Evolutionary conservation across 2,888 invertebrate species (phyloP).

Genomic region (Athetis lepigone): DNA sequence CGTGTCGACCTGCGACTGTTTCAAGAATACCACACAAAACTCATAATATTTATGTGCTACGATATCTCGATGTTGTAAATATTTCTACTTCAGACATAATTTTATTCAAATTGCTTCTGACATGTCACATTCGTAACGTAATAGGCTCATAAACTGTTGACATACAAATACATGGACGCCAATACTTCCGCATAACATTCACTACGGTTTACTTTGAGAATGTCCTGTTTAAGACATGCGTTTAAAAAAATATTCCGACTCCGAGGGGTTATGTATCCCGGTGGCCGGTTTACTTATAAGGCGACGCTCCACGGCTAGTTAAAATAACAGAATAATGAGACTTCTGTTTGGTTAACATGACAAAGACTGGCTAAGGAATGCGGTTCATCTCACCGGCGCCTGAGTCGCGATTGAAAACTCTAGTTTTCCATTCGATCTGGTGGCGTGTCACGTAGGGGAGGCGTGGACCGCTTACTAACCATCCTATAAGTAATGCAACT

Average conservation of each 20-base stretch:
- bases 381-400: constrained; percentile 82
- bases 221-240: constrained; percentile 42
- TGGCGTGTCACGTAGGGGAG: constrained; percentile 79
- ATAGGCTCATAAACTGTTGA: constrained; percentile 49
- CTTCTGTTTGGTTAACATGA: constrained; percentile 87
- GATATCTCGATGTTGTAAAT: constrained; percentile 50
- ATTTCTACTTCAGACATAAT: constrained; percentile 41
- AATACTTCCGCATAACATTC: constrained; percentile 50
- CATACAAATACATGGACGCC: constrained; percentile 35
- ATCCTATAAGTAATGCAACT: constrained; percentile 68
- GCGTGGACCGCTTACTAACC: constrained; percentile 51
- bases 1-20: constrained; percentile 70
- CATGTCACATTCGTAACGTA: constrained; percentile 52
- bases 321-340: constrained; percentile 88
- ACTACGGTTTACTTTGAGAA: constrained; percentile 47
- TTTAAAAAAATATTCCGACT: constrained; percentile 46
- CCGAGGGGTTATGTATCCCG: constrained; percentile 34
- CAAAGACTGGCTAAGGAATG: constrained; percentile 84
- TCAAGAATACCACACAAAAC: constrained; percentile 65
- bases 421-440: constrained; percentile 83
- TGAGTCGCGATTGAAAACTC: constrained; percentile 74
- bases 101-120: constrained; percentile 58
- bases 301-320: constrained; percentile 78
- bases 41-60: constrained; percentile 64
- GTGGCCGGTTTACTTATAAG: constrained; percentile 55